Evolutionary conservation across 2,113 vertebrate genomes (phyloP).

Genomic region (Mandrillus leucophaeus): DNA sequence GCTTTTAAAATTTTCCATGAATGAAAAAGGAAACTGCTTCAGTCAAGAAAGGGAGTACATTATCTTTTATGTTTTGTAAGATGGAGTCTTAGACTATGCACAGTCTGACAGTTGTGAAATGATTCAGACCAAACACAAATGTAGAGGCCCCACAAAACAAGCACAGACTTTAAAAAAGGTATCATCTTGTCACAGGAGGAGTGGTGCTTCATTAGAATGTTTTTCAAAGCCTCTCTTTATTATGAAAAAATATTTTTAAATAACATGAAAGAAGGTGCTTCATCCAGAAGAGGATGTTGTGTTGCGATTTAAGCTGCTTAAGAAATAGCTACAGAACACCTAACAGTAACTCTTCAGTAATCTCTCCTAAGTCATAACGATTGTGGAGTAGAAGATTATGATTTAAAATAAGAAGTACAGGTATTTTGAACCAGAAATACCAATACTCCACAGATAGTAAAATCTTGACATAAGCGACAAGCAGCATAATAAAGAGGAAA

Average conservation of each 20-base stretch:
- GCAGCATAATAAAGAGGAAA: constrained; percentile 38
- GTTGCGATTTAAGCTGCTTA: constrained; percentile 62
- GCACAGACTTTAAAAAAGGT: background rate
- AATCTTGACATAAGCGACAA: constrained; percentile 40
- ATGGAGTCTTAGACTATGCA: background rate
- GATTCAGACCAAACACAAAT: background rate
- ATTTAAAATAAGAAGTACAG: constrained; percentile 63
- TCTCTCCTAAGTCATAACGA: constrained; percentile 48
- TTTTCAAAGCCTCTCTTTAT: constrained; percentile 10
- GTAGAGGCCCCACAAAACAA: background rate
- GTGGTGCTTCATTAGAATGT: background rate
- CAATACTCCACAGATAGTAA: constrained; percentile 41
- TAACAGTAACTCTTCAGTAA: constrained; percentile 44
- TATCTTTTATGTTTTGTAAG: constrained; percentile 20
- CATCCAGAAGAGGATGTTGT: constrained; percentile 39
- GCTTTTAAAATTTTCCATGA: constrained; percentile 16
- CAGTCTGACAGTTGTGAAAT: background rate
- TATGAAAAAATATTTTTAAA: constrained; percentile 34
- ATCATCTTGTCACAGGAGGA: background rate
- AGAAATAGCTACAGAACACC: constrained; percentile 28
- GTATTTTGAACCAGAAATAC: constrained; percentile 54
- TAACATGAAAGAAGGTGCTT: background rate
- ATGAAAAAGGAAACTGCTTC: constrained; percentile 28
- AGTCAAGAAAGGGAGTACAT: background rate
- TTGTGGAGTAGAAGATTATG: constrained; percentile 26